These are phyloP conservation scores for Spea hammondii DNA, from an alignment of 2,797 vertebrate genomes.

Conservation along the genomic window DNA sequence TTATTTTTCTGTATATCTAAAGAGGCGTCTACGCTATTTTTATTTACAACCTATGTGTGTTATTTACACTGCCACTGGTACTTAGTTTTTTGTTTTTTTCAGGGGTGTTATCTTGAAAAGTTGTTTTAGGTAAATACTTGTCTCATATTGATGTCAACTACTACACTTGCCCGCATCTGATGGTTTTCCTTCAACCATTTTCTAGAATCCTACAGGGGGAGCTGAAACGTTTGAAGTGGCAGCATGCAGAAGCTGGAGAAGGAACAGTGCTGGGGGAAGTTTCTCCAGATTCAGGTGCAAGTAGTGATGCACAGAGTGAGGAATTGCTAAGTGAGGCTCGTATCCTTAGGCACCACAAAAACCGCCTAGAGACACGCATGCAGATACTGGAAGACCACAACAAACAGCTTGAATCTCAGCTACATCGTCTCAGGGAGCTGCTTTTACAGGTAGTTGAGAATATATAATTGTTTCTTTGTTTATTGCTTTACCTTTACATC, in stretches of 20 bases:
- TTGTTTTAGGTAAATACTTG: no score
- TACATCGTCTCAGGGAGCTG: conserved; percentile 87
- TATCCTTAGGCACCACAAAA: conserved; percentile 94
- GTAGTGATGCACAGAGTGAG: conserved; percentile 73
- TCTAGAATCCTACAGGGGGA: conserved; percentile 92
- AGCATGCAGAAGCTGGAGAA: conserved; percentile 87
- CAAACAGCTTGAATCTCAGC: conserved; percentile 94
- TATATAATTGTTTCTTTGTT: not conserved
- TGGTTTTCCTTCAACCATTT: not conserved
- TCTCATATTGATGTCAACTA: no score
- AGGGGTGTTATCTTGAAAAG: not conserved
- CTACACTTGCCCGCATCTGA: no score
- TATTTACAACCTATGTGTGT: no score
- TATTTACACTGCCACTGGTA: no score
- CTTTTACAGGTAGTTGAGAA: conserved; percentile 80
- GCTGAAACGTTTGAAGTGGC: conserved; percentile 92
- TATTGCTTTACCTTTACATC: no score
- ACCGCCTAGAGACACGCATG: conserved; percentile 94
- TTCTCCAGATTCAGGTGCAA: conserved; percentile 63
- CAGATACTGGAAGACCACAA: conserved; percentile 98
- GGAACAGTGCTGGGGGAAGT: conserved; percentile 78
- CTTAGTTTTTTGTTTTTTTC: not conserved
- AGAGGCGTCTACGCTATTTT: no score
- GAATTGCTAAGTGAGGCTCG: conserved; percentile 92
- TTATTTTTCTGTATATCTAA: no score